These are phyloP conservation scores for Hymenopus coronatus DNA, from an alignment of 2,888 invertebrate genomes.

Conservation along the genomic window DNA sequence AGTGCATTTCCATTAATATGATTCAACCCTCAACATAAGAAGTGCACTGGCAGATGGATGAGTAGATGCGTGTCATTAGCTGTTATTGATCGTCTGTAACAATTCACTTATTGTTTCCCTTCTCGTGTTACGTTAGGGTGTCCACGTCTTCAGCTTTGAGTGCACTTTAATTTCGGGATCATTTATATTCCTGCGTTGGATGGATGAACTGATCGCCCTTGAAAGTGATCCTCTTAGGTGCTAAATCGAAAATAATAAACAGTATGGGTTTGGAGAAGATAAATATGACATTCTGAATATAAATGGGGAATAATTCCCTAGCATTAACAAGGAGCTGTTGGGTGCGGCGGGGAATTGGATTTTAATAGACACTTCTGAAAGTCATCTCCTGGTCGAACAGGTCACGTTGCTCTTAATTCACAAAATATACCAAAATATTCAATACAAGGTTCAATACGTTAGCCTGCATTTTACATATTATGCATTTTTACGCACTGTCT, in stretches of 20 bases:
- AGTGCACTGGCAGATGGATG: neutral
- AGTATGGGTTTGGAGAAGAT: neutral
- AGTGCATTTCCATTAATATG: no score
- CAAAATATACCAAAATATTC: no score
- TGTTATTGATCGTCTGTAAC: neutral
- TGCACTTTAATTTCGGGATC: neutral
- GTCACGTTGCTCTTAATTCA: no score
- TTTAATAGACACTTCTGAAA: no score
- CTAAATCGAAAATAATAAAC: neutral
- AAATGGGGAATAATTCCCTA: neutral
- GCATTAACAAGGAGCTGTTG: no score
- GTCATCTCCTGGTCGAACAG: no score
- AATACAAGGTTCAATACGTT: no score
- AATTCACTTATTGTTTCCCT: neutral
- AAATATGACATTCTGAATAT: neutral
- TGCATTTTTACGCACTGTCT: no score
- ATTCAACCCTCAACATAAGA: no score
- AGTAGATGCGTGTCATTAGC: neutral
- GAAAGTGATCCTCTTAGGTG: neutral
- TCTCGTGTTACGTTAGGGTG: neutral
- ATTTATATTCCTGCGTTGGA: neutral
- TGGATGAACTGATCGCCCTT: neutral
- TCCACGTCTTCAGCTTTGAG: neutral
- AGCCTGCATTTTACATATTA: no score
- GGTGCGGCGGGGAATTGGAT: no score